A percentile compares a stretch with the other conserved stretches of the same genome.
These are phyloP conservation scores for Ypsolopha scabrella DNA, from an alignment of 2,888 invertebrate species.

Conservation along the genomic window DNA sequence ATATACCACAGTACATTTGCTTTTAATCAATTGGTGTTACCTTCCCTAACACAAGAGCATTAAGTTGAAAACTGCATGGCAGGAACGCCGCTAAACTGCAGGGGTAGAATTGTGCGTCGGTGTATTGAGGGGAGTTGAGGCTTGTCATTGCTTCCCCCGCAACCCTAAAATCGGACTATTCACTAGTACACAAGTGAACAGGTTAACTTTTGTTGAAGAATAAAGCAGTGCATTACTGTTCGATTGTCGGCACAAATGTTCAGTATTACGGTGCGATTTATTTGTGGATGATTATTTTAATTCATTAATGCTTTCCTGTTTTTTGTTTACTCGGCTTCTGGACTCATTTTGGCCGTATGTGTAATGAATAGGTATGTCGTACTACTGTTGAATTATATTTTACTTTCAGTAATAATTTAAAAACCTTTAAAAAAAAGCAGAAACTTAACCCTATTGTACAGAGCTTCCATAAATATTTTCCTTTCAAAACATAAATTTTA, in stretches of 20 bases:
- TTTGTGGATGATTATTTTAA: constrained; percentile 42
- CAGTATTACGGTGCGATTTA: constrained; percentile 59
- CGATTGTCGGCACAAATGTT: constrained; percentile 68
- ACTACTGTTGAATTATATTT: too few species aligned
- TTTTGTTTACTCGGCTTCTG: constrained; percentile 6
- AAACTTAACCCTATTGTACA: too few species aligned
- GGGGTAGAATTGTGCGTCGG: constrained; percentile 12
- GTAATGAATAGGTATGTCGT: too few species aligned
- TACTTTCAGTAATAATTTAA: too few species aligned
- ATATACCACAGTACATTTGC: constrained; percentile 6
- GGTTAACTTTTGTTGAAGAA: constrained; percentile 67
- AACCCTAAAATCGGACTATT: constrained; percentile 65
- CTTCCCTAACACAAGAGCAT: constrained; percentile 11
- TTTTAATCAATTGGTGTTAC: background rate
- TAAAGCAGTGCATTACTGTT: constrained; percentile 62
- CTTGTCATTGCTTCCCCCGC: constrained; percentile 66
- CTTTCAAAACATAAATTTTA: too few species aligned
- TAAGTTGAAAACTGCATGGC: constrained; percentile 17
- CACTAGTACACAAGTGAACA: constrained; percentile 52
- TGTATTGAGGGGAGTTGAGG: constrained; percentile 49
- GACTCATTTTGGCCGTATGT: background rate
- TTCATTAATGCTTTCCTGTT: constrained; percentile 30
- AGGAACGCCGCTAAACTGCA: constrained; percentile 9
- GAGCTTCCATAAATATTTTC: too few species aligned
- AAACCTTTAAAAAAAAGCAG: too few species aligned